phyloP scores from a whole-genome alignment of 2,888 invertebrate genomes.

The Shargacucullia verbasci region DNA sequence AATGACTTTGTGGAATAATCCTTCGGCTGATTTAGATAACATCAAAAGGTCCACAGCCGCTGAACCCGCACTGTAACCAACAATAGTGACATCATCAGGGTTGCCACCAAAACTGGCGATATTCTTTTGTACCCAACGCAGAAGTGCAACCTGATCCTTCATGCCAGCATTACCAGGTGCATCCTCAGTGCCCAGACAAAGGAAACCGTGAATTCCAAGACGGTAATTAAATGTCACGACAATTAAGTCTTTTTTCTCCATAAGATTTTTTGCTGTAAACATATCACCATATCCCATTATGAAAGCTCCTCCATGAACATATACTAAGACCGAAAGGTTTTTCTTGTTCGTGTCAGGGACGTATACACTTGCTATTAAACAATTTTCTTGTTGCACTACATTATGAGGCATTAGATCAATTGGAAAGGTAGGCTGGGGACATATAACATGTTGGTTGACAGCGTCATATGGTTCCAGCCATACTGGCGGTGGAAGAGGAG shows the following conservation, averaged over 20 bases:
- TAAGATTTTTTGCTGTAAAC: slow-evolving; percentile 33
- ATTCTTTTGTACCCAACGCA: slow-evolving; percentile 67
- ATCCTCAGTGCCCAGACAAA: slow-evolving; percentile 63
- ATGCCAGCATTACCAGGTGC: slow-evolving; percentile 68
- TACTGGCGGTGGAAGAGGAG: slow-evolving; percentile 62
- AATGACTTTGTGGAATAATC: slow-evolving; percentile 66
- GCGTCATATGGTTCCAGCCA: slow-evolving; percentile 61
- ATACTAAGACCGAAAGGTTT: slow-evolving; percentile 60
- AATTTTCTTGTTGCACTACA: slow-evolving; percentile 63
- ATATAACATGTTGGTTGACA: slow-evolving; percentile 55
- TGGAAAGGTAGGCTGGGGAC: slow-evolving; percentile 53
- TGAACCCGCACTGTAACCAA: slow-evolving; percentile 64
- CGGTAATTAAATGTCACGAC: slow-evolving; percentile 63
- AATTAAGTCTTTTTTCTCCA: slow-evolving; percentile 53
- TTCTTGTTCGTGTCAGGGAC: slow-evolving; percentile 66
- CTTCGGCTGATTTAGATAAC: slow-evolving; percentile 60
- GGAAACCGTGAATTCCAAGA: slow-evolving; percentile 59
- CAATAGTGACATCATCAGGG: slow-evolving; percentile 66
- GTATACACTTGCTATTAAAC: slow-evolving; percentile 72
- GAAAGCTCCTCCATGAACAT: slow-evolving; percentile 64
- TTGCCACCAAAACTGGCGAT: slow-evolving; percentile 68
- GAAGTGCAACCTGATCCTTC: slow-evolving; percentile 66
- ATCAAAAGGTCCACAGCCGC: slow-evolving; percentile 60
- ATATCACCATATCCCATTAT: slow-evolving; percentile 49
- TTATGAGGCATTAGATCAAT: background rate